phyloP scores from a whole-genome alignment of 1,140 invertebrate species.

The Aphis craccivora region DNA sequence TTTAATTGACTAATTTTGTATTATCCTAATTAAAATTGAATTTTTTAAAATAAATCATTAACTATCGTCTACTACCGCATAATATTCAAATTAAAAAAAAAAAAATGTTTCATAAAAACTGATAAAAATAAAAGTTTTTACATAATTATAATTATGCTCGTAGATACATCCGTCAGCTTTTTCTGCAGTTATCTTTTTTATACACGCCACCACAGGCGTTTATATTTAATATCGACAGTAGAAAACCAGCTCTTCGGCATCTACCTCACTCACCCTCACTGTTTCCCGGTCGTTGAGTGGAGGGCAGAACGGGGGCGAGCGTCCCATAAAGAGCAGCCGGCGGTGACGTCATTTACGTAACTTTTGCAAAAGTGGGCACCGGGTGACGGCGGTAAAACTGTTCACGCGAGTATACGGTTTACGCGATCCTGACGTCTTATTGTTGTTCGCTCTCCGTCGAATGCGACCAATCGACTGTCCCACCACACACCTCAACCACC shows the following conservation, averaged over 20 bases:
- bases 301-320: neutral
- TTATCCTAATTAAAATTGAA: too few species aligned
- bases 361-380: conserved; percentile 43
- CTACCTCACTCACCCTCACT: neutral
- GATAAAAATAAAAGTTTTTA: neutral
- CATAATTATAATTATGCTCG: neutral
- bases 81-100: neutral
- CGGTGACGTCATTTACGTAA: conserved; percentile 49
- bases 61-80: too few species aligned
- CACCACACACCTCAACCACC: neutral
- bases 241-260: neutral
- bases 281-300: neutral
- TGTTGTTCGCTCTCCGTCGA: neutral
- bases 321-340: conserved; percentile 39
- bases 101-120: neutral
- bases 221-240: neutral
- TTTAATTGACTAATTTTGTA: too few species aligned
- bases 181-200: neutral
- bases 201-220: neutral
- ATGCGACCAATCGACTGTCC: neutral
- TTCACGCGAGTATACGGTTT: neutral
- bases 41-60: too few species aligned
- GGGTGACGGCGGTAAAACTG: conserved; percentile 25
- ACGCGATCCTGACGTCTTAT: neutral
- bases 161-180: neutral